Base-by-base conservation (phyloP, 2,888 invertebrate genomes). In the Automeris io region DNA sequence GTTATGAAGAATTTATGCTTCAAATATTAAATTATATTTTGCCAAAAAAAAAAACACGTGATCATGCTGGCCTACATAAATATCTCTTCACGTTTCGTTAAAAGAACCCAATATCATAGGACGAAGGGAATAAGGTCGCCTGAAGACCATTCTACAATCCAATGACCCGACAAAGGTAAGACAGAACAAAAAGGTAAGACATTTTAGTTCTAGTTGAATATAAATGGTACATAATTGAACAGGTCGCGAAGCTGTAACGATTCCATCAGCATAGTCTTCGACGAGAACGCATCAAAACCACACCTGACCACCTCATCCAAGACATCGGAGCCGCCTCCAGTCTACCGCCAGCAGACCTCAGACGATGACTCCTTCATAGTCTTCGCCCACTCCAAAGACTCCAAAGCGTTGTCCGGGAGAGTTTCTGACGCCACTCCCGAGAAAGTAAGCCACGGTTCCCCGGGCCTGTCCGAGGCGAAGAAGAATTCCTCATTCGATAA, bases 221-320 rank as follows among this genome's bases (percentile, higher is more conserved):
- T n/a, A n/a, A n/a, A n/a, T n/a, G n/a, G n/a, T n/a, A n/a, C n/a
- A n/a, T n/a, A n/a, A n/a, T 41, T 35, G 26, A 32, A 1, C 47
- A 82, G 86, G 52, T 86, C 87, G 0, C 59, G 70, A 23, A 87
- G 87, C 45, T 83, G 82, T 64, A 85, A 75, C 53, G 86, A 87
- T 29, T 87, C 87, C 0, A 71, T 80, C 57, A 83, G 81, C 51
- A 79, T 87, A 40, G 63, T 80, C 0, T 86, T 85, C 54, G 83
- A 80, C 39, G 78, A 80, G 12, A 65, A 77, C 43, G 68, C 65
- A 0, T 57, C 65, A 1, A 64, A 62, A 11, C 33, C 39, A 6
- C 37, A 21, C 44, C 51, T 9, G 37, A 54, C 41, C 0, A 11
- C 35, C 4, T 33, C 49, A 2, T 41, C 49, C 0, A 47, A 46